phyloP scores from a whole-genome alignment of 2,797 vertebrate species.

The Paramormyrops hopkinsi region DNA sequence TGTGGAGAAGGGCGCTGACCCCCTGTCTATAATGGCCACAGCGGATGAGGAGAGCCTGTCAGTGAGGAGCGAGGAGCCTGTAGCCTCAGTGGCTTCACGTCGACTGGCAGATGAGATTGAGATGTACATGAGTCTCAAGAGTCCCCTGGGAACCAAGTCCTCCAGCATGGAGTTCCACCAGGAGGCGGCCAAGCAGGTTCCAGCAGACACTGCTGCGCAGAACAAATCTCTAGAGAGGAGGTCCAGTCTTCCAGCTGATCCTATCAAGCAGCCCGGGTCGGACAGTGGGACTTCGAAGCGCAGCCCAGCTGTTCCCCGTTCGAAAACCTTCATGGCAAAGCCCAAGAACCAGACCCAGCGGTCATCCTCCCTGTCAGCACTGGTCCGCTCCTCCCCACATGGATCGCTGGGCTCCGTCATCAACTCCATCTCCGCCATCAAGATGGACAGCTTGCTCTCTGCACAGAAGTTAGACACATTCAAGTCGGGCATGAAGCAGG shows the following conservation, averaged over 20 bases:
- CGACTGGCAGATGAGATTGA: constrained; percentile 96
- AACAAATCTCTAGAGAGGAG: constrained; percentile 66
- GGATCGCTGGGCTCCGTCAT: constrained; percentile 86
- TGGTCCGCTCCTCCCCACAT: constrained; percentile 78
- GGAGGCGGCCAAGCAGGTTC: constrained; percentile 28
- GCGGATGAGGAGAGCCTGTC: constrained; percentile 60
- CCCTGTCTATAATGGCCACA: constrained; percentile 81
- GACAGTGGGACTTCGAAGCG: constrained; percentile 51
- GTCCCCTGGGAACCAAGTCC: constrained; percentile 74
- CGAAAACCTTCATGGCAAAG: constrained; percentile 78
- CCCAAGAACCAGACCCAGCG: constrained; percentile 66
- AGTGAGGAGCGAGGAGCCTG: constrained; percentile 63
- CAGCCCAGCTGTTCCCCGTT: constrained; percentile 73
- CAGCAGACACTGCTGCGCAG: constrained; percentile 32
- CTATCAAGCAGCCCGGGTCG: constrained; percentile 44
- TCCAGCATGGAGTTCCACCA: constrained; percentile 86
- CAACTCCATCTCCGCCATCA: constrained; percentile 81
- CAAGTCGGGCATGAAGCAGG: constrained; percentile 91
- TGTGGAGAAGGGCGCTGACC: constrained; percentile 83
- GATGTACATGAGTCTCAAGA: constrained; percentile 91
- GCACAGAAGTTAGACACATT: constrained; percentile 93
- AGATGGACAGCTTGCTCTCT: constrained; percentile 83
- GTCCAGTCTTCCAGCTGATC: constrained; percentile 79
- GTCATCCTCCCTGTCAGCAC: constrained; percentile 73
- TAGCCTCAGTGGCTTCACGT: constrained; percentile 74